Base-by-base conservation (phyloP, 2,888 invertebrate species). In the Thereva nobilitata region DNA sequence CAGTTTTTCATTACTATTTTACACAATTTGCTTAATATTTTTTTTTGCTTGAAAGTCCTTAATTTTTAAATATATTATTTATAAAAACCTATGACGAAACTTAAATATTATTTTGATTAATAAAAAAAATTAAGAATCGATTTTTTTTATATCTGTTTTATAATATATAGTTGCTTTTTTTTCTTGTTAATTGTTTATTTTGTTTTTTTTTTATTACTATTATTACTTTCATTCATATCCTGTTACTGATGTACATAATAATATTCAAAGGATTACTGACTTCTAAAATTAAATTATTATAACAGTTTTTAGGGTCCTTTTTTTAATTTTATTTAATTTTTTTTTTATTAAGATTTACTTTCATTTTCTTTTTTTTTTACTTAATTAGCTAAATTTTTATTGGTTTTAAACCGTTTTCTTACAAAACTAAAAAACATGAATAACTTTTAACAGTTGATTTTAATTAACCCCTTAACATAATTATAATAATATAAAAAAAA, bases 401-500 rank as follows among this genome's bases (percentile, higher is more conserved):
- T 38, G 61, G 61, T 61, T 61, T 61, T 50, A 61, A 61, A 61
- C 61, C 61, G 49, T 50, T 61, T 56, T 55, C 67, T 45, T 64
- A 68, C 61, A 68, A 68, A 68, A 68, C 67, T 68, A 68, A 68
- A 68, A 68, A 63, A 67, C 63, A 63, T 41, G 49, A 63, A 67
- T 49, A 49, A 63, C 42, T 45, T 65, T 53, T 65, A 35, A 50
- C 37, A 38, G 37, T 50, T 50, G 50, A 49, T 50, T 50, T 61
- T 61, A 40, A 50, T 61, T 61, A 61, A 40, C 50, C 61, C 61
- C 41, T 61, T 61, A 61, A 40, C 49, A 61, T 61, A 61, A 61
- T 50, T 23, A 23, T 23, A 23, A 23, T 23, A 23, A 23, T 23
- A 23, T 23, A 23, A 23, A 23, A 23, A 23, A 23, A 23, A 23